Base-by-base conservation (phyloP, 2,888 invertebrate species). In the Petrolisthes manimaculis region DNA sequence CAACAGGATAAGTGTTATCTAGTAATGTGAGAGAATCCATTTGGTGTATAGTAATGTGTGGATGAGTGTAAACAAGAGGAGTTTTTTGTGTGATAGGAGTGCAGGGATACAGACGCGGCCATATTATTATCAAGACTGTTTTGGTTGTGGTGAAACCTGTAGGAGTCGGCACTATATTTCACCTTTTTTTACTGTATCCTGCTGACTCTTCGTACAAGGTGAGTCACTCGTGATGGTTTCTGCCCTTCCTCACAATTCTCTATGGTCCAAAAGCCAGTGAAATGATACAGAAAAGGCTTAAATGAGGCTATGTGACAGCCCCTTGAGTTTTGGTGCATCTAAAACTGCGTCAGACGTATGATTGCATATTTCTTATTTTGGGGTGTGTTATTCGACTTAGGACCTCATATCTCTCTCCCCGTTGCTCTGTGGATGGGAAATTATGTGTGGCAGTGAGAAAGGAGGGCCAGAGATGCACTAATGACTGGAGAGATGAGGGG, bases 61-160 rank as follows among this genome's bases (percentile, higher is more conserved):
- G 6, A 71, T 71, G 21, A n/a, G 71, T 71, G 21, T 71, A 71
- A 71, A 71, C 21, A 71, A 71, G 18, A 21, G 14, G 14, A 71
- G 71, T 71, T 71, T 71, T 71, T 14, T 37, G 37, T 37, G 12
- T 71, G 18, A 6, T n/a, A 21, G n/a, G 14, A n/a, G 6, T 71
- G 71, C 71, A 77, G 56, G 75, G 75, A 85, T 69, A 24, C 85
- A 71, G 74, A 80, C 79, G 12, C 85, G n/a, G 69, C 21, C 61
- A 85, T 80, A 85, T 85, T 85, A 85, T 85, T 80, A 37, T 37
- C 80, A 80, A 79, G 67, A 80, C 79, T 80, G 79, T 85, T 80
- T 80, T 85, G 79, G 80, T 80, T 85, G 71, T 85, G 80, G 85
- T 80, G 85, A 85, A 85, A 85, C 85, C 85, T 85, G 85, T 85